phyloP scores from a whole-genome alignment of 1,140 invertebrate species.

The Mesaphorura yosii region DNA sequence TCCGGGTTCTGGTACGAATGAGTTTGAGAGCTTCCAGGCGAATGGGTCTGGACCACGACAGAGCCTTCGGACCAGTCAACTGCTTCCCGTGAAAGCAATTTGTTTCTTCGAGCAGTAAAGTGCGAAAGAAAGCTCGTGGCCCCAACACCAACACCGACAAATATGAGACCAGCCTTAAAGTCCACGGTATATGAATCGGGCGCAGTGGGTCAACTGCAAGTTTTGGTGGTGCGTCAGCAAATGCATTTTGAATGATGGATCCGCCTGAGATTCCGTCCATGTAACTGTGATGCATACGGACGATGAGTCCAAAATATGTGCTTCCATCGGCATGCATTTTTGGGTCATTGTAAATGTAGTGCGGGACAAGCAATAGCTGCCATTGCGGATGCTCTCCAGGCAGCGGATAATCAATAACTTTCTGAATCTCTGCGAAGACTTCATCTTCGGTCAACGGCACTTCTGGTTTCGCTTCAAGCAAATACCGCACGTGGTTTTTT shows the following conservation, averaged over 20 bases:
- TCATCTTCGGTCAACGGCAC: conserved; percentile 5
- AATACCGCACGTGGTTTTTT: conserved; percentile 16
- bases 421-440: conserved; percentile 17
- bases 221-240: conserved; percentile 17
- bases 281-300: conserved; percentile 20
- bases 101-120: conserved; percentile 17
- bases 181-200: background rate
- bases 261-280: conserved; percentile 30
- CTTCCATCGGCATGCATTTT: background rate
- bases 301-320: conserved; percentile 16
- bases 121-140: conserved; percentile 16
- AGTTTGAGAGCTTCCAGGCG: conserved; percentile 4
- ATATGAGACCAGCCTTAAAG: conserved; percentile 7
- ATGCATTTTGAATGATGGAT: conserved; percentile 14
- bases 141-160: conserved; percentile 1
- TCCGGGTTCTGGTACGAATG: conserved; percentile 9
- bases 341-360: conserved; percentile 17
- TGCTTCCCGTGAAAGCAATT: conserved; percentile 26
- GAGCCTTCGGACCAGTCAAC: conserved; percentile 21
- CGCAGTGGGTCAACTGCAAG: conserved; percentile 21
- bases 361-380: conserved; percentile 21
- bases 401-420: conserved; percentile 16
- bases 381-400: conserved; percentile 17
- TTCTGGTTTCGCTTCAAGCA: background rate
- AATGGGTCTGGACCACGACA: conserved; percentile 20